These are phyloP conservation scores for Clinocottus analis DNA, from an alignment of 2,113 vertebrate genomes.

Conservation along the genomic window DNA sequence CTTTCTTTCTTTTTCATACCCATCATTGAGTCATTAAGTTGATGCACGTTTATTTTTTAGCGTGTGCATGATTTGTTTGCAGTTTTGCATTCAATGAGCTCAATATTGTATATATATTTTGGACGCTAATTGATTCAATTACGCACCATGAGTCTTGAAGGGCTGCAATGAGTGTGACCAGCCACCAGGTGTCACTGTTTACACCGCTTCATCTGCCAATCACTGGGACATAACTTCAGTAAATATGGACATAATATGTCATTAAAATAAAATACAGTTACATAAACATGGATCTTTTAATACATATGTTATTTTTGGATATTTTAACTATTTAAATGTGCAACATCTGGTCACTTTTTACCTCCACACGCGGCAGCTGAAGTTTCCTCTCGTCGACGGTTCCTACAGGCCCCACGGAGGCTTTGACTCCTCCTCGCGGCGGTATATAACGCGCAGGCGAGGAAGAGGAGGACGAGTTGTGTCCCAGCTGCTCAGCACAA, in stretches of 20 bases:
- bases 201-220: background rate
- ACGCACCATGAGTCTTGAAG: too few relatives aligned
- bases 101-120: background rate
- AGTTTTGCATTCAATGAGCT: background rate
- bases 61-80: background rate
- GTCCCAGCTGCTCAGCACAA: background rate
- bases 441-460: slow-evolving; percentile 12
- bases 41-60: background rate
- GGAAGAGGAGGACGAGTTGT: slow-evolving; percentile 17
- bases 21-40: background rate
- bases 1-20: too few relatives aligned
- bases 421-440: slow-evolving; percentile 63
- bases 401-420: background rate
- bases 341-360: too few relatives aligned
- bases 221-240: background rate
- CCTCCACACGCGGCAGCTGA: background rate
- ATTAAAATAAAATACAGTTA: too few relatives aligned
- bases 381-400: rapidly evolving
- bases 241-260: too few relatives aligned
- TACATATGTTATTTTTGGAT: background rate
- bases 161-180: background rate
- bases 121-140: background rate
- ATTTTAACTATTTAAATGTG: background rate
- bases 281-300: background rate
- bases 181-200: background rate